Evolutionary conservation across 2,797 vertebrate species (phyloP).

Genomic region (Coendou prehensilis): DNA sequence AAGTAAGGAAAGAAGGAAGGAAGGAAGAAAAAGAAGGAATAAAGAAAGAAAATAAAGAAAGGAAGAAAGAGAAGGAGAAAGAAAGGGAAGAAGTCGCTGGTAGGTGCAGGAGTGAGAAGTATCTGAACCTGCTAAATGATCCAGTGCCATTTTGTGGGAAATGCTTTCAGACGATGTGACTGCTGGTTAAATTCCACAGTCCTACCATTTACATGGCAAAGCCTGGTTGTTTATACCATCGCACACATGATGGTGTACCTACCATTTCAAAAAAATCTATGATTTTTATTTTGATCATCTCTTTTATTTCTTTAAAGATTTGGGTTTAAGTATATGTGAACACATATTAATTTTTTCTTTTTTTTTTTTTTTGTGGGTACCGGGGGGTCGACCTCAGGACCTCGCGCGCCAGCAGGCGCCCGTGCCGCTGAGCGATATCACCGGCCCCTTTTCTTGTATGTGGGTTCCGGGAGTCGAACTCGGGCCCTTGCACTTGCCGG

Average conservation of each 20-base stretch:
- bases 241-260: fast-evolving
- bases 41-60: no score
- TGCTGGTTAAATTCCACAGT: neutral
- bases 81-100: neutral
- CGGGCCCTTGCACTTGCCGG: no score
- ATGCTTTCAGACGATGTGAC: neutral
- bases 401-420: no score
- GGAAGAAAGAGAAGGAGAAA: no score
- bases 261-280: neutral
- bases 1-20: neutral
- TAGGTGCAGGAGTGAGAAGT: neutral
- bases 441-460: no score
- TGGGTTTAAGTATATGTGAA: neutral
- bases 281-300: slow-evolving; percentile 16
- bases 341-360: slow-evolving; percentile 53
- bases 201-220: neutral
- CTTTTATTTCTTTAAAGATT: slow-evolving; percentile 42
- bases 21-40: fast-evolving
- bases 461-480: no score
- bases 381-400: no score
- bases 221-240: neutral
- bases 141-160: neutral
- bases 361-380: slow-evolving; percentile 73
- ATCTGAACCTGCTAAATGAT: neutral
- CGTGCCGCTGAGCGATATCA: no score